Percentiles rank a stretch among this genome's conserved stretches.
These are phyloP conservation scores for Altica lythri DNA, from an alignment of 2,888 invertebrate genomes.

Conservation along the genomic window DNA sequence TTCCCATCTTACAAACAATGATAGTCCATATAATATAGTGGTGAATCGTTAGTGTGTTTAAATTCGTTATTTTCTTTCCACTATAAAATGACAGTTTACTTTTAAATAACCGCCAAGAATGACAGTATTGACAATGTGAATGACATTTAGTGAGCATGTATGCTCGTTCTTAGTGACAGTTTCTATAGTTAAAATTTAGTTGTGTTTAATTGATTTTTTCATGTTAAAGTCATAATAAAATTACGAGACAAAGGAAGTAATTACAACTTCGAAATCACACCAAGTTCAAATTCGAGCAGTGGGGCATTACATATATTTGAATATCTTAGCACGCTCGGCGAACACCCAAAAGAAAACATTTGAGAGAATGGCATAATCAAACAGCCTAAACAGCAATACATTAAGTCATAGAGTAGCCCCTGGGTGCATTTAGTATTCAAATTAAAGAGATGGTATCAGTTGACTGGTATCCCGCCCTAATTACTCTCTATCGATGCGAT, in stretches of 20 bases:
- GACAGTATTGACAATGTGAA: too few relatives aligned
- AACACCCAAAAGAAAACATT: slow-evolving; percentile 13
- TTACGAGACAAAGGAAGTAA: neutral
- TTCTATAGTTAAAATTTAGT: neutral
- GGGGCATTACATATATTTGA: slow-evolving; percentile 21
- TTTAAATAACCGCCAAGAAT: too few relatives aligned
- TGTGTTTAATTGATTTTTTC: neutral
- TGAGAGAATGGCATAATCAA: slow-evolving; percentile 34
- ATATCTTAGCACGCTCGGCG: slow-evolving; percentile 24
- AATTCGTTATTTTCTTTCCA: slow-evolving; percentile 11
- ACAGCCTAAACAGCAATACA: slow-evolving; percentile 34
- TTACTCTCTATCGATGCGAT: slow-evolving; percentile 55
- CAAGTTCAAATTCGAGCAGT: neutral
- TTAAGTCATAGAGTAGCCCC: slow-evolving; percentile 42
- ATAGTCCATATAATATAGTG: neutral
- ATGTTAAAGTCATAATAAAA: neutral
- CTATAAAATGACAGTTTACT: neutral
- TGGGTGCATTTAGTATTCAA: slow-evolving; percentile 53
- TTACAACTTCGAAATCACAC: neutral
- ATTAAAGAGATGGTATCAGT: slow-evolving; percentile 54
- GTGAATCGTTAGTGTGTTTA: slow-evolving; percentile 3
- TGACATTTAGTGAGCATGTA: too few relatives aligned
- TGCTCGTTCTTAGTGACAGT: neutral
- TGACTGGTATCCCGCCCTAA: slow-evolving; percentile 56
- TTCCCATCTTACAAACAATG: neutral